Conservation (phyloP, 1,140 invertebrate species). For the Archivesica marissinica region DNA sequence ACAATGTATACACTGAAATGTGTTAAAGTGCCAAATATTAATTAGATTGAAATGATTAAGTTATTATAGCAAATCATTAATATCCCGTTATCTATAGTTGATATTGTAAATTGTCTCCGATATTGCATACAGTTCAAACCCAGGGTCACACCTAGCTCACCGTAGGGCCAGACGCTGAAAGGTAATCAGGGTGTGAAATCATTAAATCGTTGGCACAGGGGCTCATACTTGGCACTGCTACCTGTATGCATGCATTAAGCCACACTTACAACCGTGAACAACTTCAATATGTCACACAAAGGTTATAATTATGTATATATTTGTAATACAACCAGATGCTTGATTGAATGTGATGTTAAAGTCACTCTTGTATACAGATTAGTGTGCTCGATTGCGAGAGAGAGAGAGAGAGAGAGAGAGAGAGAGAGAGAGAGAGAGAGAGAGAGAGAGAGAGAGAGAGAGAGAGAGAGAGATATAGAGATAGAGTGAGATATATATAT, state of each 20-base stretch:
- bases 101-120: not conserved
- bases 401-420: not conserved
- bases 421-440: not conserved
- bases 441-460: not conserved
- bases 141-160: not conserved
- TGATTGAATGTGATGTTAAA: not conserved
- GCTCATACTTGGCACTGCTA: constrained; percentile 9
- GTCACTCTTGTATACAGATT: not conserved
- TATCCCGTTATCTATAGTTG: not conserved
- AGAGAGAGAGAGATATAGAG: not conserved
- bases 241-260: not conserved
- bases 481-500: not conserved
- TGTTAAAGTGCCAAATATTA: constrained; percentile 19
- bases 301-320: not conserved
- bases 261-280: not conserved
- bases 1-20: not conserved
- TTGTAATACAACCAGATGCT: not conserved
- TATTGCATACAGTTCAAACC: not conserved
- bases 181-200: constrained; percentile 26
- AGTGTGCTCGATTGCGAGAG: not conserved
- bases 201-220: not conserved
- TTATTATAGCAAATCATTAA: not conserved
- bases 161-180: not conserved
- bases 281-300: not conserved
- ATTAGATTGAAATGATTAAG: constrained; percentile 1